Base-by-base conservation (phyloP, 2,888 invertebrate species). In the Philereme transversata region DNA sequence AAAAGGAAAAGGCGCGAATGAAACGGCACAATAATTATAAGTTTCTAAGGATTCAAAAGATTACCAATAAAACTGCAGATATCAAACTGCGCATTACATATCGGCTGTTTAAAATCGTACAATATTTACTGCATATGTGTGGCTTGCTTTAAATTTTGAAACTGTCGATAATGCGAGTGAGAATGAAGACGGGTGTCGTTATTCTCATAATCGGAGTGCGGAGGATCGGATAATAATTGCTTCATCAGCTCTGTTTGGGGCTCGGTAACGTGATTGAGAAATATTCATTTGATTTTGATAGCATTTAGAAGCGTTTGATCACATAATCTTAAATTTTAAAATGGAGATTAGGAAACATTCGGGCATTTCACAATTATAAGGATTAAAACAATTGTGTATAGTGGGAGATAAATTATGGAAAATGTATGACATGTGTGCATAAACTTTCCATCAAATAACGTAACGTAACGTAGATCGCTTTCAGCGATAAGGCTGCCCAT, bases 161-260 rank as follows among this genome's bases (percentile, higher is more conserved):
- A 52, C 44, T 57, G 51, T 47, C 51, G 46, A 47, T 57, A 51
- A 47, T 48, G 51, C 41, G 57, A 52, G 35, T 58, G 57, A 52
- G 52, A 47, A 58, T 58, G 47, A 52, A 43, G 51, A 58, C 47
- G 46, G 47, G n/a, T 50, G 51, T 57, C 57, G 50, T 46, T 57
- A 57, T 58, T 35, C 49, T 53, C 43, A 41, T 44, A 59, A 59
- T 59, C 49, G 51, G 11, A 59, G 49, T 59, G 47, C 43, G 35
- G 49, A 55, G 59, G 57, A 56, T 53, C 51, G 49, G 38, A 50
- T 67, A 59, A 65, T 61, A 59, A 67, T 61, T 59, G 60, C 64
- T 65, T 65, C 57, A 67, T 64, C 62, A 58, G 57, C 40, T 56
- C 55, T 58, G 44, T 49, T 58, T 36, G 51, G 52, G 44, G 38